Conservation (phyloP, 2,797 vertebrate genomes). For the Euthynnus affinis region DNA sequence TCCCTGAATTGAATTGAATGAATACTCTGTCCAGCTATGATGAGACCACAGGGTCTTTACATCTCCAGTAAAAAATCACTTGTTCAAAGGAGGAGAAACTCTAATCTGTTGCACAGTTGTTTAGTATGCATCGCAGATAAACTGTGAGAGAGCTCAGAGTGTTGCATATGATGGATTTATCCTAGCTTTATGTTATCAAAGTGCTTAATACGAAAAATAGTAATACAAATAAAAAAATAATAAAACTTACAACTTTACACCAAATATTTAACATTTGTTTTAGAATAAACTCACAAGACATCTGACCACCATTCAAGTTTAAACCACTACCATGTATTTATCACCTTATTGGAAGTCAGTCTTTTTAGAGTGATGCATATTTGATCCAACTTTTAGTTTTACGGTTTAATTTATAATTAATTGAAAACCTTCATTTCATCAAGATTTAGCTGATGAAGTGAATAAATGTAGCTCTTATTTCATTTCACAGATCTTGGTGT, state of each 20-base stretch:
- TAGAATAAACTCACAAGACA: no score
- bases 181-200: not conserved
- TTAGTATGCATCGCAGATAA: not conserved
- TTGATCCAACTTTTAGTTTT: not conserved
- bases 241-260: no score
- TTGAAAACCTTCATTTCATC: constrained; percentile 4
- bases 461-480: no score
- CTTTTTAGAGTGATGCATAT: not conserved
- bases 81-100: not conserved
- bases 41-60: constrained; percentile 6
- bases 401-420: constrained; percentile 9
- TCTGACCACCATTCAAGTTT: not conserved
- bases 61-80: not conserved
- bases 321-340: not conserved
- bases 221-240: no score
- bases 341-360: not conserved
- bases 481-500: no score
- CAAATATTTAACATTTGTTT: no score
- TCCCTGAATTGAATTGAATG: constrained; percentile 17
- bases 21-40: not conserved
- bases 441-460: not conserved
- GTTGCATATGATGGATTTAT: not conserved
- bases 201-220: no score
- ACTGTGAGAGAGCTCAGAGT: not conserved
- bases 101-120: not conserved